A percentile compares a stretch with the other conserved stretches of the same genome.
Conservation (phyloP, 30 jellyfish, hydroid and myxozoan genomes). For the Mastigias papua region DNA sequence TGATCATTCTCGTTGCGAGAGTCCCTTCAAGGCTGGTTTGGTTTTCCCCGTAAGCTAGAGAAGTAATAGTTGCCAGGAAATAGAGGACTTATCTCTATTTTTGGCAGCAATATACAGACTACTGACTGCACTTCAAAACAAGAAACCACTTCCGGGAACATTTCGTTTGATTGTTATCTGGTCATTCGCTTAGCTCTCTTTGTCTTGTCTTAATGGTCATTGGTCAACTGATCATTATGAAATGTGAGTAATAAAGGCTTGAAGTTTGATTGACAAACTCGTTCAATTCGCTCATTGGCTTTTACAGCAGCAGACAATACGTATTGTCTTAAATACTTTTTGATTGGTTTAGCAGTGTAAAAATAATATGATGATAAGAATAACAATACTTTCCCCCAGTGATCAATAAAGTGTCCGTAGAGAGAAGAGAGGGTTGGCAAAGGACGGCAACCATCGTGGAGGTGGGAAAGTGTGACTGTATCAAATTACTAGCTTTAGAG, state of each 20-base stretch:
- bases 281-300: not conserved
- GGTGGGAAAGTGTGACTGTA: not conserved
- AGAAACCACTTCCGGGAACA: not conserved
- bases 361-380: not conserved
- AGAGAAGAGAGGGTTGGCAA: not conserved
- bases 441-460: not conserved
- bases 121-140: too few species aligned
- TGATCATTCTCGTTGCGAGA: too few species aligned
- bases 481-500: not conserved
- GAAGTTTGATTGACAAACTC: conserved; percentile 9
- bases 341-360: conserved; percentile 10
- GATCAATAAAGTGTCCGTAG: conserved; percentile 6
- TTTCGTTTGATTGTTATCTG: not conserved
- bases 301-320: not conserved
- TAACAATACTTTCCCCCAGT: not conserved
- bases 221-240: not conserved
- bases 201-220: not conserved
- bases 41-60: too few species aligned
- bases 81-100: not conserved
- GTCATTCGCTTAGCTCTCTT: not conserved
- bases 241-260: not conserved
- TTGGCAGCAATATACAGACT: not conserved
- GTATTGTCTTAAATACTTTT: not conserved
- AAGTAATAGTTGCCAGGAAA: too few species aligned
- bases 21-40: too few species aligned